Percentiles rank a stretch among this genome's conserved stretches.
These are phyloP conservation scores for Neodontobutis hainanensis DNA, from an alignment of 2,113 vertebrate species.

Conservation along the genomic window DNA sequence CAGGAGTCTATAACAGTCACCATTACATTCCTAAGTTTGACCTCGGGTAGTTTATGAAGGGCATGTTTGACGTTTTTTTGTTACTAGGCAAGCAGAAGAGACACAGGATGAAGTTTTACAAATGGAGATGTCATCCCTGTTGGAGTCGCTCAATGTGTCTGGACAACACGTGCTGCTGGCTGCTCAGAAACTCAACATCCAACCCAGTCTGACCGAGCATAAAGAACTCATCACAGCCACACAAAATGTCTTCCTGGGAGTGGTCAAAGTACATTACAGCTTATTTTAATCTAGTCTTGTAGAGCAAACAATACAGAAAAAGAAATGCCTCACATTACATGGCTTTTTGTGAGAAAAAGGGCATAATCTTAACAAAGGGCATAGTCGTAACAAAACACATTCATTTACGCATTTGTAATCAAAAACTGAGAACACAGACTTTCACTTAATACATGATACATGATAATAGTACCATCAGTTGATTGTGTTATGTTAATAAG, in stretches of 20 bases:
- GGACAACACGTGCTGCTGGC: slow-evolving; percentile 80
- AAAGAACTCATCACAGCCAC: slow-evolving; percentile 77
- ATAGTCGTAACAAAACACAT: neutral
- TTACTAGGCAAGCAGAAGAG: slow-evolving; percentile 72
- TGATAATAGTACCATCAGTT: neutral
- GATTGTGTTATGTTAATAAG: slow-evolving; percentile 1
- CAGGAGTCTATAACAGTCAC: neutral
- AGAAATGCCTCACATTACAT: too few species aligned
- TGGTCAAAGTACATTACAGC: slow-evolving; percentile 77
- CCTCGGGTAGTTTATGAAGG: neutral
- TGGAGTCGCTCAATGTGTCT: slow-evolving; percentile 74
- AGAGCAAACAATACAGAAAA: too few species aligned
- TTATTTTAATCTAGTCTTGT: neutral
- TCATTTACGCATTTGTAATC: neutral
- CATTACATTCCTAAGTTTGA: neutral
- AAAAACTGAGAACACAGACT: neutral
- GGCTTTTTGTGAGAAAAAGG: too few species aligned
- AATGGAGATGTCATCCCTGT: slow-evolving; percentile 68
- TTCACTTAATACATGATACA: neutral
- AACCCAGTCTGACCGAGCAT: slow-evolving; percentile 66
- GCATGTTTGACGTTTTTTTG: neutral
- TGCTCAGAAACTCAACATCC: slow-evolving; percentile 80
- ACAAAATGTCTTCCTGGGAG: slow-evolving; percentile 79
- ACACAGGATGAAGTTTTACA: slow-evolving; percentile 69
- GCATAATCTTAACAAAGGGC: too few species aligned